Evolutionary conservation across 2,797 vertebrate genomes (phyloP).

Genomic region (Melanotaenia maccullochi): DNA sequence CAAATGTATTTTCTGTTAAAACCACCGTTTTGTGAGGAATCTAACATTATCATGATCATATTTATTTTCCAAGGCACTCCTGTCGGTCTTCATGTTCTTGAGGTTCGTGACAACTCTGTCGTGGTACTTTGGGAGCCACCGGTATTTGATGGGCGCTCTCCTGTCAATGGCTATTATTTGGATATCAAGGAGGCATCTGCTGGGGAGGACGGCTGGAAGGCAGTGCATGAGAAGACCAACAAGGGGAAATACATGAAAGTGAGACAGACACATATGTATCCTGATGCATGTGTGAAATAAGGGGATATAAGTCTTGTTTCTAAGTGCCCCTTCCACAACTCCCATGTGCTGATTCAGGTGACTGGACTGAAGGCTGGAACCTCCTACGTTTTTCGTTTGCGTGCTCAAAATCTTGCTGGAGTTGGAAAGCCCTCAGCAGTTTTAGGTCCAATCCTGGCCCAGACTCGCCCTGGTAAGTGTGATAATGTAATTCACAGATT

Average conservation of each 20-base stretch:
- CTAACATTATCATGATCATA: background rate
- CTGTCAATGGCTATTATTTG: conserved; percentile 92
- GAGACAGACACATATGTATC: conserved; percentile 33
- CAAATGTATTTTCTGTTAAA: background rate
- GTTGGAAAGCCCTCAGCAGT: conserved; percentile 89
- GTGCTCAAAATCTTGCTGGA: conserved; percentile 92
- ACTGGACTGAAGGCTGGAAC: conserved; percentile 84
- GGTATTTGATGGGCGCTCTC: conserved; percentile 87
- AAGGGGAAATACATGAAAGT: conserved; percentile 89
- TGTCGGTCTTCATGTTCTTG: conserved; percentile 86
- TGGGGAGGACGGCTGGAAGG: conserved; percentile 87
- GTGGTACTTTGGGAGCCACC: conserved; percentile 94
- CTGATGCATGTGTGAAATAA: background rate
- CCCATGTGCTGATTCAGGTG: conserved; percentile 78
- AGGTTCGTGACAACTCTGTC: conserved; percentile 90
- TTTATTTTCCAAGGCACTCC: conserved; percentile 83
- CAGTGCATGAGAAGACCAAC: conserved; percentile 88
- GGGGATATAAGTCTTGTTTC: conserved; percentile 8
- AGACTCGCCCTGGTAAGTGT: conserved; percentile 90
- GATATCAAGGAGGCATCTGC: conserved; percentile 89
- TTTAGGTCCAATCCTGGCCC: conserved; percentile 88
- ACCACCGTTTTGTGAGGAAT: background rate
- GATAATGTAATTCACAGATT: conserved; percentile 46
- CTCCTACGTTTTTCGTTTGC: conserved; percentile 90
- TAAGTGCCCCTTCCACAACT: background rate